Percentiles rank a stretch among this genome's conserved stretches.
phyloP scores from a whole-genome alignment of 2,888 invertebrate species.

The Capitulum mitella region DNA sequence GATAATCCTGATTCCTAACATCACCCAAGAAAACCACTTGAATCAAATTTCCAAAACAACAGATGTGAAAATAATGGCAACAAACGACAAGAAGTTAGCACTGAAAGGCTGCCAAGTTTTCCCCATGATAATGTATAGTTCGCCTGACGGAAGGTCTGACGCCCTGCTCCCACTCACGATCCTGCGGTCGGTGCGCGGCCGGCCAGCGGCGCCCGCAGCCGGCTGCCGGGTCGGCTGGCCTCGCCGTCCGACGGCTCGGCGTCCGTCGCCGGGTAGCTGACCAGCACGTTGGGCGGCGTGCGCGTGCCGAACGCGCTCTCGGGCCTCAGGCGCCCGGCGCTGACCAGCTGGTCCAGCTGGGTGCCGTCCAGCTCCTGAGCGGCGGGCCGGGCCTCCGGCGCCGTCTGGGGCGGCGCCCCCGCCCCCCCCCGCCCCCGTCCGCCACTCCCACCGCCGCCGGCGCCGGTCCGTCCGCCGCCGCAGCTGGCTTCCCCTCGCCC shows the following conservation, averaged over 20 bases:
- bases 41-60: no score
- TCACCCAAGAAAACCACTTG: no score
- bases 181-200: no score
- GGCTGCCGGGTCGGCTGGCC: neutral
- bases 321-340: neutral
- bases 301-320: conserved; percentile 19
- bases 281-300: conserved; percentile 14
- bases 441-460: neutral
- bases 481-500: conserved; percentile 41
- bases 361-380: conserved; percentile 16
- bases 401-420: no score
- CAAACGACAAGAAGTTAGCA: no score
- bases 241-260: neutral
- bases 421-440: no score
- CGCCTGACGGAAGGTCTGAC: no score
- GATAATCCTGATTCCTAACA: no score
- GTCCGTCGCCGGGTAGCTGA: conserved; percentile 19
- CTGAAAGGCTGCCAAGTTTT: no score
- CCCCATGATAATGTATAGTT: no score
- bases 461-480: neutral
- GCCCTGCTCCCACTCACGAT: neutral
- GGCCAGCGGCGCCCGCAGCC: neutral
- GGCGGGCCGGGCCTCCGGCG: no score
- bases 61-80: no score
- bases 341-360: conserved; percentile 1